Evolutionary conservation across 2,113 vertebrate genomes (phyloP), one percentile per base, ranked within the genome.

Genomic region (Mobula birostris): DNA sequence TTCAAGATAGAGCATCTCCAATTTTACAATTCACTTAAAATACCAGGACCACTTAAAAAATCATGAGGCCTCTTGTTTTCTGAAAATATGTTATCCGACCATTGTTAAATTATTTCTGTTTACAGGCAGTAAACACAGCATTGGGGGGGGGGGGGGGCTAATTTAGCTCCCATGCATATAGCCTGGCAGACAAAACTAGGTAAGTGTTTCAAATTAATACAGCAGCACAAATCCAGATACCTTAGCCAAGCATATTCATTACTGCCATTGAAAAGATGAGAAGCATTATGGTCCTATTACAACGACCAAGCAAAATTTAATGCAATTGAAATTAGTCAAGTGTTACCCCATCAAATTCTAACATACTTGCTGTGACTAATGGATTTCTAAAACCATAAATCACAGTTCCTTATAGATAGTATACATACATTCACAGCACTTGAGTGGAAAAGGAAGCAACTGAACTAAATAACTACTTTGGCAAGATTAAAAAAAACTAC

Each of bases 301-400:
- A 40, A 63, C 66, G 17, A 70, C 27, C 66, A 70, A n/a, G 29
- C 1, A 70, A 15, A 91, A 91, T 70, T 29, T 91, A 36, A 15
- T 91, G 24, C 63, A 32, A 36, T 15, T 90, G 56, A 56, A 91
- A 19, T 91, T 68, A 91, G 87, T 91, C n/a, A n/a, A 91, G 85
- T 32, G 56, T 88, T 88, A n/a, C 40, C 17, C 40, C 77, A 19
- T 40, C 79, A 82, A 82, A 5, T 36, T 48, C 19, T 21, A 48
- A 48, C 79, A 88, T n/a, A 63, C 32, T 87, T 87, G 58, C 58
- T 63, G 27, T 29, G 85, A 29, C 83, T 63, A 87, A 6, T 27
- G 56, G 58, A 56, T 88, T 88, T 14, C 85, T n/a, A 14, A n/a
- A 24, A 66, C 56, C 63, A 63, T 29, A 88, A 21, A 82, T 48